Conservation (phyloP, 2,113 vertebrate genomes). For the Copsychus sechellarum region DNA sequence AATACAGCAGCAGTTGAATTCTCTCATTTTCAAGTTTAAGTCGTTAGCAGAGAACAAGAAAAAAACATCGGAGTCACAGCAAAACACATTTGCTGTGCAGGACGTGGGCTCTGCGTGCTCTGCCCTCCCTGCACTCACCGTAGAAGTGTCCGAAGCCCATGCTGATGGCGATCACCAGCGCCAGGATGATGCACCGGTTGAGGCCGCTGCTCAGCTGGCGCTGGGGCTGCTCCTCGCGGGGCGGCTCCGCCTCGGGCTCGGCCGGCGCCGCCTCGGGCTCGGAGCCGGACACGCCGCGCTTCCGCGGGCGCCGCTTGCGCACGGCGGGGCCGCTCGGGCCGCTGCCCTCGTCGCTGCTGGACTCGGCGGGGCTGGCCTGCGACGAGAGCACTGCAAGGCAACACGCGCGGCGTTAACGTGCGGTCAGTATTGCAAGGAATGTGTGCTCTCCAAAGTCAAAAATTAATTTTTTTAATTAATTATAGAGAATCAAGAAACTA, state of each 20-base stretch:
- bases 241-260: neutral
- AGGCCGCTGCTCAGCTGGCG: constrained; percentile 74
- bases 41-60: neutral
- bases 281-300: constrained; percentile 60
- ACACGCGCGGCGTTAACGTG: no score
- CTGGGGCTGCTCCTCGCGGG: neutral
- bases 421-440: neutral
- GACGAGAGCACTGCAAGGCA: constrained; percentile 63
- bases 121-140: constrained; percentile 69
- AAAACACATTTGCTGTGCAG: fast-evolving
- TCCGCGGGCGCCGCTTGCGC: constrained; percentile 83
- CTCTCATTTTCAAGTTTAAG: neutral
- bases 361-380: constrained; percentile 66
- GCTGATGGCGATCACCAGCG: constrained; percentile 87
- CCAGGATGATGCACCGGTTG: constrained; percentile 85
- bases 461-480: neutral
- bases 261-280: constrained; percentile 60
- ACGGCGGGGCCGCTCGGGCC: constrained; percentile 54
- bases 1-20: neutral
- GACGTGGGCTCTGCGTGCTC: fast-evolving
- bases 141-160: constrained; percentile 92
- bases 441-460: neutral
- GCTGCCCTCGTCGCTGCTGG: constrained; percentile 82
- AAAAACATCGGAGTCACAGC: fast-evolving
- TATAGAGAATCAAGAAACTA: neutral